Percentiles rank a stretch among this genome's conserved stretches.
These are phyloP conservation scores for Drosophila varians DNA, from an alignment of 1,140 invertebrate genomes.

Conservation along the genomic window DNA sequence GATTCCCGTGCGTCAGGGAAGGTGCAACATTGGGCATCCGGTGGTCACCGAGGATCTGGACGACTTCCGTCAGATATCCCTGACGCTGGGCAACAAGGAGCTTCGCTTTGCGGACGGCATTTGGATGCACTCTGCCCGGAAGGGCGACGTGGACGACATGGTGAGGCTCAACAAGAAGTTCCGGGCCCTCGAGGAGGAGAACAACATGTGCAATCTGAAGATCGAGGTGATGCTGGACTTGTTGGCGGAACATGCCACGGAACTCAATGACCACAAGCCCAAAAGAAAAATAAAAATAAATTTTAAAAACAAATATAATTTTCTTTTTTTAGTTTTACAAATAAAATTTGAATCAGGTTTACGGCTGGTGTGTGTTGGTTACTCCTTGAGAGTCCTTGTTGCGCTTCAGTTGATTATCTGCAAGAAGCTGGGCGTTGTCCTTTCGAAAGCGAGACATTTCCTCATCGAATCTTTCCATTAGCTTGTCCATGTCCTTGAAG, in stretches of 20 bases:
- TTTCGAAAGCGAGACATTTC: constrained; percentile 40
- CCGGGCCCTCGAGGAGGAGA: constrained; percentile 74
- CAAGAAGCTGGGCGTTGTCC: constrained; percentile 46
- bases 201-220: constrained; percentile 79
- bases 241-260: constrained; percentile 74
- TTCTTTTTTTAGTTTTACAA: constrained; percentile 6
- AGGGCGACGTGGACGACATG: constrained; percentile 73
- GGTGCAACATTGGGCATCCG: constrained; percentile 71
- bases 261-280: constrained; percentile 67
- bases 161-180: constrained; percentile 69
- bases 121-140: constrained; percentile 74
- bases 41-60: constrained; percentile 69
- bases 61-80: constrained; percentile 67
- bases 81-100: constrained; percentile 78
- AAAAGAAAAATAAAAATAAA: constrained; percentile 50
- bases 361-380: constrained; percentile 14
- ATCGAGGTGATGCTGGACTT: constrained; percentile 79
- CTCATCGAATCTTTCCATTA: constrained; percentile 52
- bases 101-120: constrained; percentile 79
- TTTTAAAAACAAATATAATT: background rate
- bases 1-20: constrained; percentile 59
- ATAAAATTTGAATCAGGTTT: constrained; percentile 14
- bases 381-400: background rate
- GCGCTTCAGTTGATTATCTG: constrained; percentile 15
- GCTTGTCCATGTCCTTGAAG: constrained; percentile 44